phyloP scores from a whole-genome alignment of 2,888 invertebrate species.

The Apamea monoglypha region DNA sequence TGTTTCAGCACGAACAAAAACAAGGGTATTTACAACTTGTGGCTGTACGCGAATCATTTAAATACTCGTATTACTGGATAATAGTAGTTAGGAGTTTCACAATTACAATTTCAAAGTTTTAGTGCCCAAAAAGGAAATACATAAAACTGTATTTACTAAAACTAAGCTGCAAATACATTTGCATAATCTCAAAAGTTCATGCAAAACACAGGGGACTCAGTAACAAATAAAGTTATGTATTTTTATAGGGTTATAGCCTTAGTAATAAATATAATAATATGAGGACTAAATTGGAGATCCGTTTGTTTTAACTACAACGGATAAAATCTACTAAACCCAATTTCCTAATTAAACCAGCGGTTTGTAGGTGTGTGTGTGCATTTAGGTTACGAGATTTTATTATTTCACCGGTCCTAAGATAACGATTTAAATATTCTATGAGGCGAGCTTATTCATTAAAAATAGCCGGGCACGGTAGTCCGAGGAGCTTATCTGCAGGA shows the following conservation, averaged over 20 bases:
- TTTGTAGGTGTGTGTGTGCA: conserved; percentile 38
- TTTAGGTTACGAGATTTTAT: conserved; percentile 51
- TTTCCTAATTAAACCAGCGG: conserved; percentile 51
- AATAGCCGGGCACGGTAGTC: conserved; percentile 61
- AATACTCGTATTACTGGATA: conserved; percentile 52
- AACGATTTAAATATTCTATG: conserved; percentile 55
- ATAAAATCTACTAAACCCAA: conserved; percentile 37
- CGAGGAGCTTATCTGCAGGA: conserved; percentile 74
- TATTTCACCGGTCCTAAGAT: conserved; percentile 44
- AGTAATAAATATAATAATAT: conserved; percentile 32
- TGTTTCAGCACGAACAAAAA: conserved; percentile 45
- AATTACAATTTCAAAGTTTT: conserved; percentile 57
- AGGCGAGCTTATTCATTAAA: conserved; percentile 64
- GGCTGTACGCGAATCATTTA: conserved; percentile 47
- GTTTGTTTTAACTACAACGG: conserved; percentile 31
- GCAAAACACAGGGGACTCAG: conserved; percentile 22
- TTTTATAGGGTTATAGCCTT: conserved; percentile 31
- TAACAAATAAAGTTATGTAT: conserved; percentile 46
- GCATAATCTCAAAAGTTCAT: conserved; percentile 55
- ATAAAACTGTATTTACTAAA: conserved; percentile 59
- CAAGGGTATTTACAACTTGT: conserved; percentile 51
- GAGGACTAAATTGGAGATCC: conserved; percentile 12
- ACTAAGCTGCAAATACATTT: conserved; percentile 58
- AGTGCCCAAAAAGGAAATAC: conserved; percentile 49
- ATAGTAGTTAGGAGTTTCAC: conserved; percentile 53